phyloP scores from a whole-genome alignment of 2,113 vertebrate genomes.

The Pluvianellus socialis region DNA sequence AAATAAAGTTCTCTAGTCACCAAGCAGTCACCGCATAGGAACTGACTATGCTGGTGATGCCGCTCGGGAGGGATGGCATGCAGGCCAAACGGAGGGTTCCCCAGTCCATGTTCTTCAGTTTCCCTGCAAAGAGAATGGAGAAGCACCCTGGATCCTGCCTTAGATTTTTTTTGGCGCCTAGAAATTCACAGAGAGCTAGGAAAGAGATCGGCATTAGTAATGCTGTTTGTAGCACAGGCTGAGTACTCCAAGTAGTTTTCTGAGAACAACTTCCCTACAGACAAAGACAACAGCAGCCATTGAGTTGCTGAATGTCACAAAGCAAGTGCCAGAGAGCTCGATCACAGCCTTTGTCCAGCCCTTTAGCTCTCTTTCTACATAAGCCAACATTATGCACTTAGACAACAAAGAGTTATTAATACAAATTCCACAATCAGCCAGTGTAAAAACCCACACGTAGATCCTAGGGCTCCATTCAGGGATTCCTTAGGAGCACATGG shows the following conservation, averaged over 20 bases:
- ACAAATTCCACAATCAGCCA: not conserved
- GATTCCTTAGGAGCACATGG: not conserved
- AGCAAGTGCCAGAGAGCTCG: not conserved
- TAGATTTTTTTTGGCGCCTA: not conserved
- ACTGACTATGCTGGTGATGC: not conserved
- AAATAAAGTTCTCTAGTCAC: slow-evolving; percentile 3
- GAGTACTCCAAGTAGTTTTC: not conserved
- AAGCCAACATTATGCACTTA: not conserved
- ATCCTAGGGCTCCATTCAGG: not conserved
- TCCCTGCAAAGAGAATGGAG: not conserved
- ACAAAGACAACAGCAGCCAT: not conserved
- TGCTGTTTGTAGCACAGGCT: not conserved
- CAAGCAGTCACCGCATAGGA: not conserved
- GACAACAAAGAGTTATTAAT: slow-evolving; percentile 24
- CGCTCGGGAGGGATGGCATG: not conserved
- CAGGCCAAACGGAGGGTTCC: not conserved
- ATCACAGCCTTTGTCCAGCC: not conserved
- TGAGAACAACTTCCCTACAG: not conserved
- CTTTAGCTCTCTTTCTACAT: not conserved
- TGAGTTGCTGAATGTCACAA: not conserved
- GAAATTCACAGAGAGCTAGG: not conserved
- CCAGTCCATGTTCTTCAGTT: not conserved
- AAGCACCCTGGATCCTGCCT: not conserved
- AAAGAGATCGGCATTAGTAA: not conserved
- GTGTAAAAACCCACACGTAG: not conserved